Percentiles rank a stretch among this genome's conserved stretches.
These are phyloP conservation scores for Pomacea canaliculata DNA, from an alignment of 2,888 invertebrate species.

Conservation along the genomic window DNA sequence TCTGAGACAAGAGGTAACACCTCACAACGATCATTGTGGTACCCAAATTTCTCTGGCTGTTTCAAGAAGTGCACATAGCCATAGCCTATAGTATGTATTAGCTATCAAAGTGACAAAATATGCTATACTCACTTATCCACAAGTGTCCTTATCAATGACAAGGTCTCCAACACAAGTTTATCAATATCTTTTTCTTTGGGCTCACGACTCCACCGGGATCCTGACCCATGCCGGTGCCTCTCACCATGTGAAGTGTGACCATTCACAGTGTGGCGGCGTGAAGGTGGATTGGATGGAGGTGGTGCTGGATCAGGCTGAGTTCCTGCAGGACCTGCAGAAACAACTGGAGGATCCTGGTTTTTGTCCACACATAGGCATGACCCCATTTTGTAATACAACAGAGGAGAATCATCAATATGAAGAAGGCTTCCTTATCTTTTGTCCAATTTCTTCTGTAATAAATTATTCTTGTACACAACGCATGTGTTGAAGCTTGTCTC, in stretches of 20 bases:
- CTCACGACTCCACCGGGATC: slow-evolving; percentile 28
- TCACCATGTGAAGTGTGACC: slow-evolving; percentile 30
- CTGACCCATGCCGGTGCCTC: slow-evolving; percentile 28
- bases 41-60: background rate
- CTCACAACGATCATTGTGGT: too few species aligned
- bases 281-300: slow-evolving; percentile 25
- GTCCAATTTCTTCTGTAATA: background rate
- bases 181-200: slow-evolving; percentile 70
- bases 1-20: too few species aligned
- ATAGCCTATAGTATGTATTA: too few species aligned
- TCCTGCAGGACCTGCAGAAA: slow-evolving; percentile 40
- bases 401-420: background rate
- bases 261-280: slow-evolving; percentile 26
- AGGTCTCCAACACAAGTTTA: slow-evolving; percentile 83
- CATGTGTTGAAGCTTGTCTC: background rate
- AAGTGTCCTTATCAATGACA: slow-evolving; percentile 83
- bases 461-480: background rate
- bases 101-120: too few species aligned
- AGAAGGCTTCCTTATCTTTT: background rate
- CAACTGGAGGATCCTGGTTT: slow-evolving; percentile 39
- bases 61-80: too few species aligned
- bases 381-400: slow-evolving; percentile 75
- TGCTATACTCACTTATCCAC: slow-evolving; percentile 81
- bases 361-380: slow-evolving; percentile 82
- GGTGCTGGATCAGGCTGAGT: slow-evolving; percentile 25